Evolutionary conservation across 2,888 invertebrate genomes (phyloP), one percentile per base, ranked within the genome.

Genomic region (Agrotis puta): DNA sequence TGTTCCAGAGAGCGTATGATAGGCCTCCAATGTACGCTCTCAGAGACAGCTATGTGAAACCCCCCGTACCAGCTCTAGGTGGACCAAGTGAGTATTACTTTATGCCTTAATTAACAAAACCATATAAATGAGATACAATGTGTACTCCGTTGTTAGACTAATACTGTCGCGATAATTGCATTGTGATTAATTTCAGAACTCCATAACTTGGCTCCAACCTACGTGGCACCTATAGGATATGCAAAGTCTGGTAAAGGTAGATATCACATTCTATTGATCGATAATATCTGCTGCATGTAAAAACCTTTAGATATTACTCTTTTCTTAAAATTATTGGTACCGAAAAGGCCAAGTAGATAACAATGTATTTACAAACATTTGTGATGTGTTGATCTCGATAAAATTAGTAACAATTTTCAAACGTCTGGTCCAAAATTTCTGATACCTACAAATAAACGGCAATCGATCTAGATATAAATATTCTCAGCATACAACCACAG

Each of bases 1-100:
- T 83, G 24, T 87, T 87, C 57, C 83, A 85, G 43, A 67, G 70
- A 48, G 64, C 80, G 50, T 80, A 80, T 20, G 77, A 78, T 0
- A 63, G 78, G 33, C 67, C 74, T 13, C 48, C 74, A 2, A 57
- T 74, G 33, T 85, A 79, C 18, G 70, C 53, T 22, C 51, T 54
- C 9, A 68, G 71, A 53, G 65, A 74, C 0, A 45, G 64, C n/a
- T 79, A 77, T 50, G 57, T 54, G 18, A 62, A 64, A 51, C 39
- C 66, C 1, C 76, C 33, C 9, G 11, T 63, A 1, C 64, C 68
- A 11, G 68, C 64, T 22, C 33, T 67, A 58, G 57, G 61, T 62
- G 65, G 62, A 50, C 47, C 74, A 47, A 74, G 82, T 85, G n/a
- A 79, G 85, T 79, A 24, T 24, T 33, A n/a, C 65, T 64, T 56